Conservation (phyloP, 2,888 invertebrate species). For the Polylopha cassiicola region DNA sequence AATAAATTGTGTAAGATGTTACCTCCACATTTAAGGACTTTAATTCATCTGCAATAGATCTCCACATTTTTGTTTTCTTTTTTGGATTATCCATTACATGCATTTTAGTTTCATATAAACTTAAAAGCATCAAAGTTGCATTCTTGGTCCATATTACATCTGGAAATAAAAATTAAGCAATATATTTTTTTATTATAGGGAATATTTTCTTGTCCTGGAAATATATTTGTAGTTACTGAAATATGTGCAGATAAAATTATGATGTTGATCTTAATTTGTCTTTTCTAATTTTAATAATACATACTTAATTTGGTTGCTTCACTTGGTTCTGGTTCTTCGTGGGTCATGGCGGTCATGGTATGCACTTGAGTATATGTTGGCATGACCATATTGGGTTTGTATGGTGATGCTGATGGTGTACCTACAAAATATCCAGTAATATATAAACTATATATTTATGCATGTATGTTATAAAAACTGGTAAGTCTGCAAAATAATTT, state of each 20-base stretch:
- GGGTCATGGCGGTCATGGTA: constrained; percentile 28
- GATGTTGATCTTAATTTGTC: too few species aligned
- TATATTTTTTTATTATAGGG: too few species aligned
- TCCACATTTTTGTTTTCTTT: constrained; percentile 62
- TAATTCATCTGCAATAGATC: constrained; percentile 54
- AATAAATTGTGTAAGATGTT: too few species aligned
- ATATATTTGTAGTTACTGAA: too few species aligned
- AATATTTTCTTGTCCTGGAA: too few species aligned
- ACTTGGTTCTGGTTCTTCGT: constrained; percentile 43
- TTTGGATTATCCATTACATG: constrained; percentile 58
- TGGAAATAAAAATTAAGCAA: constrained; percentile 26
- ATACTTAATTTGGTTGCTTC: constrained; percentile 55
- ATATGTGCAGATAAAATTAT: too few species aligned
- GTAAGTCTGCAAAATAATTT: too few species aligned
- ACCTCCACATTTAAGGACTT: constrained; percentile 52
- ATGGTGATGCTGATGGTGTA: constrained; percentile 36
- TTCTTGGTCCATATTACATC: constrained; percentile 58
- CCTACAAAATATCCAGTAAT: constrained; percentile 16
- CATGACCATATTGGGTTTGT: constrained; percentile 43
- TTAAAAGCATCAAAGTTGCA: constrained; percentile 50
- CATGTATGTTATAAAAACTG: not conserved
- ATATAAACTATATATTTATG: not conserved
- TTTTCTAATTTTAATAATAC: constrained; percentile 25
- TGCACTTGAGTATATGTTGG: constrained; percentile 38
- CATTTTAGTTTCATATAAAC: constrained; percentile 56